A percentile compares a stretch with the other conserved stretches of the same genome.
Evolutionary conservation across 1,140 invertebrate species (phyloP).

Genomic region (Diachasma alloeum): DNA sequence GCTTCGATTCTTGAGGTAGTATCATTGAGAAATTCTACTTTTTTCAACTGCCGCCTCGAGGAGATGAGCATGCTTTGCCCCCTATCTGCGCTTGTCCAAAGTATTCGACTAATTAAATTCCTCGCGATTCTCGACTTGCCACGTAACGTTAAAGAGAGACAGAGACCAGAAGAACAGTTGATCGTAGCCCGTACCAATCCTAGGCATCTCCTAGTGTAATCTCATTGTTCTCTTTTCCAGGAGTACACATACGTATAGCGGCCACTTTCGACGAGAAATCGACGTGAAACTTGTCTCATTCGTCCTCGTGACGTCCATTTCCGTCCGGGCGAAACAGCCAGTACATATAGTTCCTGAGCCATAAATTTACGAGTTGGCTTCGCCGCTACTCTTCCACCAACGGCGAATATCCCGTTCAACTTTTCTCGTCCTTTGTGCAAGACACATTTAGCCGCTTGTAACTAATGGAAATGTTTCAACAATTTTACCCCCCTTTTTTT

Average conservation of each 20-base stretch:
- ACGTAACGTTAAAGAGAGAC: slow-evolving; percentile 8
- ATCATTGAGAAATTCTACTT: background rate
- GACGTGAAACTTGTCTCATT: slow-evolving; percentile 27
- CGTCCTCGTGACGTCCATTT: slow-evolving; percentile 23
- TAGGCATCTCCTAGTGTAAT: background rate
- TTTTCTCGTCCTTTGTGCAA: slow-evolving; percentile 9
- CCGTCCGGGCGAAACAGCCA: slow-evolving; percentile 12
- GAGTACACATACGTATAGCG: background rate
- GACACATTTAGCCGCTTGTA: background rate
- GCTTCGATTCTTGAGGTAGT: background rate
- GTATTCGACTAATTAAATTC: slow-evolving; percentile 26
- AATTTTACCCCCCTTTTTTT: background rate
- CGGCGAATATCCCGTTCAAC: background rate
- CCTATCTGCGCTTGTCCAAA: background rate
- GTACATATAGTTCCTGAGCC: slow-evolving; percentile 5
- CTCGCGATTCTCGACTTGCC: background rate
- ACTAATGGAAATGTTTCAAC: background rate
- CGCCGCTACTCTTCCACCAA: background rate
- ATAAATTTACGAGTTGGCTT: slow-evolving; percentile 16
- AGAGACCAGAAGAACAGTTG: slow-evolving; percentile 15
- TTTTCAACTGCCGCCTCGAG: background rate
- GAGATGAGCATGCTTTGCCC: background rate
- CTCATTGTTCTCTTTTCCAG: background rate
- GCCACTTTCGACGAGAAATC: slow-evolving; percentile 17
- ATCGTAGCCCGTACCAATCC: background rate